These are phyloP conservation scores for Drosophila azteca DNA, from an alignment of 1,140 invertebrate genomes.

Conservation along the genomic window DNA sequence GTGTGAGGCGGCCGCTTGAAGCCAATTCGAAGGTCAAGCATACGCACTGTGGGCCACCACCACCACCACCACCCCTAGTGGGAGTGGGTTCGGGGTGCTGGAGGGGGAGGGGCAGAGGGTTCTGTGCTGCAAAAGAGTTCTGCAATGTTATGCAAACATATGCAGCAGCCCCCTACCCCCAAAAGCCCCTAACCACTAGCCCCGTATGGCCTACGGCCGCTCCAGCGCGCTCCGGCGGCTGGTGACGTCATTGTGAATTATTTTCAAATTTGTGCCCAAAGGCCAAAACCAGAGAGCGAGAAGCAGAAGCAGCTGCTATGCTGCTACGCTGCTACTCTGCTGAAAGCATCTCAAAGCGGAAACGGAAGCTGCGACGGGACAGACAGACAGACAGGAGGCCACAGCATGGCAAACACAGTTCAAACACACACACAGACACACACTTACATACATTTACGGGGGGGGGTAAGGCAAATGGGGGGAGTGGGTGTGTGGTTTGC, in stretches of 20 bases:
- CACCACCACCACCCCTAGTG: too few relatives aligned
- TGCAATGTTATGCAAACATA: conserved; percentile 67
- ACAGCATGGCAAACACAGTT: conserved; percentile 57
- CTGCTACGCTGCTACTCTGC: background rate
- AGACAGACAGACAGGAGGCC: conserved; percentile 49
- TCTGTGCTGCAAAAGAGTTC: background rate
- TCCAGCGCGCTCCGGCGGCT: conserved; percentile 3
- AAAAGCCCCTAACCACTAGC: too few relatives aligned
- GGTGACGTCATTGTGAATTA: conserved; percentile 77
- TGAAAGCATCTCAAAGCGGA: conserved; percentile 51
- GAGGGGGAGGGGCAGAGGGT: background rate
- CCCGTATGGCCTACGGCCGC: too few relatives aligned
- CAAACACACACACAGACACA: conserved; percentile 3
- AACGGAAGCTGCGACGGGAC: conserved; percentile 67
- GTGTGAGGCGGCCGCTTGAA: conserved; percentile 47
- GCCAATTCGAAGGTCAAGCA: conserved; percentile 77
- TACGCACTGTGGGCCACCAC: conserved; percentile 52
- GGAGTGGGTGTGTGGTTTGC: background rate
- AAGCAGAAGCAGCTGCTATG: conserved; percentile 29
- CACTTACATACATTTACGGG: background rate
- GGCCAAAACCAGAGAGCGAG: conserved; percentile 43
- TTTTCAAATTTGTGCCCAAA: conserved; percentile 78
- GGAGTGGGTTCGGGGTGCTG: too few relatives aligned
- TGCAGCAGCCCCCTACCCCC: conserved; percentile 1
- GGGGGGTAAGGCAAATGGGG: background rate